phyloP scores from a whole-genome alignment of 1,140 invertebrate species.

The Drosophila prosaltans region DNA sequence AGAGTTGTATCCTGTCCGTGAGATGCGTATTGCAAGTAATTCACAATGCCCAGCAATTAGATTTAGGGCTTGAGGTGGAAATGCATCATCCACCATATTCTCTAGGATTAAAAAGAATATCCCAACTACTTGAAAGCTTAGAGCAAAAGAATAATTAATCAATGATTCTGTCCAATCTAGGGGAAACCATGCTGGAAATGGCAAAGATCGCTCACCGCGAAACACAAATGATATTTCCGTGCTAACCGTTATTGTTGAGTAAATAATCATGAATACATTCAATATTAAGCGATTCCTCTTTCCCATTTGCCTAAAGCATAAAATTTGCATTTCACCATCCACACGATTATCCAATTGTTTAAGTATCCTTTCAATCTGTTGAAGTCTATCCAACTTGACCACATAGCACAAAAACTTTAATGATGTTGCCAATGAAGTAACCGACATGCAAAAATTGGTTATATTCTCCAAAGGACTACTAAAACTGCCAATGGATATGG shows the following conservation, averaged over 20 bases:
- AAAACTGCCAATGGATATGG: slow-evolving; percentile 30
- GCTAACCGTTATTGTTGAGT: background rate
- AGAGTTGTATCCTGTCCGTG: slow-evolving; percentile 44
- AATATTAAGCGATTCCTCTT: slow-evolving; percentile 23
- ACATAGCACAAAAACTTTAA: slow-evolving; percentile 51
- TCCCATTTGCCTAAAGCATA: slow-evolving; percentile 12
- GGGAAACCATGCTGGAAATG: slow-evolving; percentile 65
- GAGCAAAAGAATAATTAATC: slow-evolving; percentile 29
- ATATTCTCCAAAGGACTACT: slow-evolving; percentile 50
- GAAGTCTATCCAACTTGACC: slow-evolving; percentile 19
- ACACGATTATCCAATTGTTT: slow-evolving; percentile 44
- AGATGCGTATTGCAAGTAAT: slow-evolving; percentile 51
- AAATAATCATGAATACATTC: slow-evolving; percentile 40
- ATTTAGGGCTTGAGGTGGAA: slow-evolving; percentile 51
- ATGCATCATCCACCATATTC: slow-evolving; percentile 58
- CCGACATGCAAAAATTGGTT: slow-evolving; percentile 45
- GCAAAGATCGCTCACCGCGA: slow-evolving; percentile 31
- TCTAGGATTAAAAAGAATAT: slow-evolving; percentile 41
- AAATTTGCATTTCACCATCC: slow-evolving; percentile 15
- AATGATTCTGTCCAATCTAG: slow-evolving; percentile 55
- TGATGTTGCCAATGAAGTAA: slow-evolving; percentile 41
- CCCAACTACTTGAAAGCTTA: slow-evolving; percentile 46
- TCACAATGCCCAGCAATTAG: slow-evolving; percentile 59
- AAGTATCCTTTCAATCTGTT: slow-evolving; percentile 27
- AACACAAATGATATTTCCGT: slow-evolving; percentile 30